phyloP scores from a whole-genome alignment of 2,797 vertebrate species.

The Dallia pectoralis region DNA sequence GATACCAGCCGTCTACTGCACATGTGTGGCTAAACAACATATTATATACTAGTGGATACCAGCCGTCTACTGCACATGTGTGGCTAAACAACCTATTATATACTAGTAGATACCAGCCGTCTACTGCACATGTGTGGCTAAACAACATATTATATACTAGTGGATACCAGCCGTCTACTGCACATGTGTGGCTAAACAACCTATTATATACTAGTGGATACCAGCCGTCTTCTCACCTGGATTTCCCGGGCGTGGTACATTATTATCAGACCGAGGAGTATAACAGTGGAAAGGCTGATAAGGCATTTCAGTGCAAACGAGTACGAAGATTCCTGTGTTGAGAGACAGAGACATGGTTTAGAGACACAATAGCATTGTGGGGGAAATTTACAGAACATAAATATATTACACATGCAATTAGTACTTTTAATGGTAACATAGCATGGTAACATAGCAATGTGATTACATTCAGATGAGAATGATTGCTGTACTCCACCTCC shows the following conservation, averaged over 20 bases:
- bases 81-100: no score
- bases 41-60: no score
- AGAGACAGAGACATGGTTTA: slow-evolving; percentile 54
- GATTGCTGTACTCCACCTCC: not conserved
- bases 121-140: no score
- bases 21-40: no score
- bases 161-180: no score
- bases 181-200: no score
- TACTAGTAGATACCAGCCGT: no score
- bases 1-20: no score
- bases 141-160: no score
- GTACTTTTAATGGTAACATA: not conserved
- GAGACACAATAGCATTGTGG: slow-evolving; percentile 35
- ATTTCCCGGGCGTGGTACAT: slow-evolving; percentile 96
- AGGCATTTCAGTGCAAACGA: slow-evolving; percentile 98
- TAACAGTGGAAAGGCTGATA: slow-evolving; percentile 96
- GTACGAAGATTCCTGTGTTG: slow-evolving; percentile 85
- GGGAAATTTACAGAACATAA: not conserved
- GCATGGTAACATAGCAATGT: not conserved
- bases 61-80: no score
- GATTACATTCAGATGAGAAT: not conserved
- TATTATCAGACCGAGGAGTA: slow-evolving; percentile 94
- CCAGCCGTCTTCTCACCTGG: slow-evolving; percentile 79
- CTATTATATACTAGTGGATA: no score
- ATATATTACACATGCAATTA: not conserved